Evolutionary conservation across 2,113 vertebrate species (phyloP).

Genomic region (Platysternon megacephalum): DNA sequence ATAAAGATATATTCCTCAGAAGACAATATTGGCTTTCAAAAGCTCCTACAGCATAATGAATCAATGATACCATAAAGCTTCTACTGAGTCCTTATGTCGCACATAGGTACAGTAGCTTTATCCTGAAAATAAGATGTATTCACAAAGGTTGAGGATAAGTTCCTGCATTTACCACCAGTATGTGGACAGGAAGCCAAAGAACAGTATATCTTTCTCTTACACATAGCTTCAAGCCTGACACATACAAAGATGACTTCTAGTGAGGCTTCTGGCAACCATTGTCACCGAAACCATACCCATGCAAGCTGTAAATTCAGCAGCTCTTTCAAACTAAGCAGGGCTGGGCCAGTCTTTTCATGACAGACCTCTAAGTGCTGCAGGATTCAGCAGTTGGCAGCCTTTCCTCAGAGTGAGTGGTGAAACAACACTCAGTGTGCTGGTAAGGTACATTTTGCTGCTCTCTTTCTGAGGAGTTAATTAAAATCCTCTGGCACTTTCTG

Average conservation of each 20-base stretch:
- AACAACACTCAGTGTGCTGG: not conserved
- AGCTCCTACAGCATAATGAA: conserved; percentile 22
- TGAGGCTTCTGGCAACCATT: not conserved
- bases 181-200: fast-evolving
- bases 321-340: not conserved
- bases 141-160: conserved; percentile 18
- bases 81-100: conserved; percentile 31
- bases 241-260: not conserved
- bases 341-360: not conserved
- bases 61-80: not conserved
- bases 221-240: not conserved
- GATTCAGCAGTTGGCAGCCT: not conserved
- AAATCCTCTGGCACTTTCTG: not conserved
- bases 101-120: not conserved
- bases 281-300: not conserved
- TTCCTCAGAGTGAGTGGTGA: fast-evolving
- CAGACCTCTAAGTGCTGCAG: not conserved
- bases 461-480: not conserved
- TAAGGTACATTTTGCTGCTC: not conserved
- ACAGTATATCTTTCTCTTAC: not conserved
- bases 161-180: not conserved
- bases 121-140: conserved; percentile 56
- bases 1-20: not conserved
- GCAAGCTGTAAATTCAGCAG: not conserved
- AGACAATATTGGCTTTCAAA: conserved; percentile 42